These are phyloP conservation scores for Hirtodrosophila cameraria DNA, from an alignment of 2,888 invertebrate species.

Conservation along the genomic window DNA sequence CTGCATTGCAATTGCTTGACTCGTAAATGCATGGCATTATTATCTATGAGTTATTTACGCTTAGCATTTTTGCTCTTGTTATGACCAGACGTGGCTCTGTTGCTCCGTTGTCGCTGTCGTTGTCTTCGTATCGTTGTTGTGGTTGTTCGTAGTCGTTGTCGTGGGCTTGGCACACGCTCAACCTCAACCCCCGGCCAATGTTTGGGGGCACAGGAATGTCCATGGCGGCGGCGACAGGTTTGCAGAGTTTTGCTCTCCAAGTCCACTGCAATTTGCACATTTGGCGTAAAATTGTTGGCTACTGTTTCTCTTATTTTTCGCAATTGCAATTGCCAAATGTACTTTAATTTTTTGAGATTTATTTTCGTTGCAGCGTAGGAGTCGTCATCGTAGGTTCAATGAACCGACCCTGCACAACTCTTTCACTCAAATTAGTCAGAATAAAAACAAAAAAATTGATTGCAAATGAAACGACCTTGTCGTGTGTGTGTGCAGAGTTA, in stretches of 20 bases:
- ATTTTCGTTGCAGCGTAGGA: constrained; percentile 59
- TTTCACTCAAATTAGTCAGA: neutral
- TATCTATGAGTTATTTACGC: constrained; percentile 79
- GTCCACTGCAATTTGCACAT: constrained; percentile 60
- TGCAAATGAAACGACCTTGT: constrained; percentile 58
- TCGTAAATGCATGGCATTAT: constrained; percentile 73
- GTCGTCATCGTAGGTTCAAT: constrained; percentile 58
- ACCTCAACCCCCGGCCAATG: constrained; percentile 37
- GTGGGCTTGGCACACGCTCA: constrained; percentile 75
- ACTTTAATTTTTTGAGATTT: constrained; percentile 16
- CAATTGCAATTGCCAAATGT: constrained; percentile 52
- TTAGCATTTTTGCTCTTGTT: constrained; percentile 67
- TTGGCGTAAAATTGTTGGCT: constrained; percentile 65
- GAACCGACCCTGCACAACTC: constrained; percentile 44
- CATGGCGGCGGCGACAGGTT: constrained; percentile 69
- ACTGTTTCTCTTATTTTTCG: too few species aligned
- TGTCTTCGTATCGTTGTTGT: constrained; percentile 29
- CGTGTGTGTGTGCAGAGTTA: constrained; percentile 47
- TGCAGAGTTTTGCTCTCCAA: constrained; percentile 33
- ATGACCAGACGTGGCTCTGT: constrained; percentile 60
- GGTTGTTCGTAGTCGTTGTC: constrained; percentile 37
- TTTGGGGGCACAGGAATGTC: constrained; percentile 62
- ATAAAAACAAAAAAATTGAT: too few species aligned
- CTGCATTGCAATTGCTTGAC: constrained; percentile 54
- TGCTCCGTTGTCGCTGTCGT: constrained; percentile 22